Percentiles rank a stretch among this genome's conserved stretches.
These are phyloP conservation scores for Bucco capensis DNA, from an alignment of 2,113 vertebrate species.

Conservation along the genomic window DNA sequence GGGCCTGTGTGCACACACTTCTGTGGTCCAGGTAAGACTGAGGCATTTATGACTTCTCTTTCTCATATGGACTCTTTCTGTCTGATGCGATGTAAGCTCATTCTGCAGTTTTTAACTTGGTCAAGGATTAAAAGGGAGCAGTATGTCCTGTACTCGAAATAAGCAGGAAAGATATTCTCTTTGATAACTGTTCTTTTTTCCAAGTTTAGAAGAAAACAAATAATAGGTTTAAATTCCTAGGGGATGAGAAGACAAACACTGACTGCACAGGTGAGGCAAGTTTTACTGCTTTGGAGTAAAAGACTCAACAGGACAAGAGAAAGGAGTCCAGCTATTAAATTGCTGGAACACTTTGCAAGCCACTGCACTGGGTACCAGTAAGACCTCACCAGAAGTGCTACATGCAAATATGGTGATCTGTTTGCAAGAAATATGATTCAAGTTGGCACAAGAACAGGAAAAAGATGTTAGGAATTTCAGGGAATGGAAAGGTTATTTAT, in stretches of 20 bases:
- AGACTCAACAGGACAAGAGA: neutral
- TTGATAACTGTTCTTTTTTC: neutral
- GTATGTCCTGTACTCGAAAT: neutral
- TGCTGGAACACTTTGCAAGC: neutral
- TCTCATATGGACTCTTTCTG: neutral
- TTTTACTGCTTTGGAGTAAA: neutral
- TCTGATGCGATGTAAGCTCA: neutral
- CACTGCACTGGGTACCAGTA: neutral
- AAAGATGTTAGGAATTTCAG: neutral
- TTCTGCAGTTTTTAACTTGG: neutral
- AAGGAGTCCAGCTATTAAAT: neutral
- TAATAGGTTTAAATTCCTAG: neutral
- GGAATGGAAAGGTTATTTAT: conserved; percentile 1
- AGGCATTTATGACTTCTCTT: neutral
- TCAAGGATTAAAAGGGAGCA: neutral
- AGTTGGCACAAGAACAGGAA: conserved; percentile 11
- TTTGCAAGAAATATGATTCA: neutral
- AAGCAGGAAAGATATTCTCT: neutral
- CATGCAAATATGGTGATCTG: neutral
- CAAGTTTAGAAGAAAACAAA: neutral
- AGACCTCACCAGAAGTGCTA: neutral
- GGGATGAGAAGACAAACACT: neutral
- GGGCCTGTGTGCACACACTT: neutral
- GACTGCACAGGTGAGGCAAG: neutral
- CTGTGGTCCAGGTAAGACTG: neutral